Evolutionary conservation across 2,888 invertebrate genomes (phyloP).

Genomic region (Tryphoninae sp.): DNA sequence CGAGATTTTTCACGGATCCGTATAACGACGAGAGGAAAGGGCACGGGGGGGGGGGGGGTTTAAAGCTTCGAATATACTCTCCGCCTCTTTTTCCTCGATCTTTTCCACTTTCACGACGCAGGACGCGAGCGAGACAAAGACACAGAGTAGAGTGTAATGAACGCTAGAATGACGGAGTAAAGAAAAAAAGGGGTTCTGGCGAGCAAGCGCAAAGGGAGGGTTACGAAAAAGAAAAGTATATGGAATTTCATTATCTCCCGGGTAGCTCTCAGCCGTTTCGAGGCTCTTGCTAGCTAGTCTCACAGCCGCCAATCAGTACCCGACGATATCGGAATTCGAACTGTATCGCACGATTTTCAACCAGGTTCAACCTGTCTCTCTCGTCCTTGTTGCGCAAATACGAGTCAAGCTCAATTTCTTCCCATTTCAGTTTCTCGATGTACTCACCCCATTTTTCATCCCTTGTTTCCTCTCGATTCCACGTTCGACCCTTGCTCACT

Average conservation of each 20-base stretch:
- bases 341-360: slow-evolving; percentile 68
- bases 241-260: slow-evolving; percentile 73
- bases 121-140: slow-evolving; percentile 26
- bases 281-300: slow-evolving; percentile 52
- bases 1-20: slow-evolving; percentile 43
- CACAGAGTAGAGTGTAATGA: slow-evolving; percentile 42
- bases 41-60: background rate
- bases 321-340: slow-evolving; percentile 75
- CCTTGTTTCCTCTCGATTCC: slow-evolving; percentile 49
- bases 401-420: slow-evolving; percentile 38
- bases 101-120: slow-evolving; percentile 27
- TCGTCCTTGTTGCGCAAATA: slow-evolving; percentile 15
- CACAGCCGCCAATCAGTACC: slow-evolving; percentile 69
- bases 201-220: slow-evolving; percentile 31
- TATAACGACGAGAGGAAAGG: slow-evolving; percentile 1
- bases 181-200: slow-evolving; percentile 24
- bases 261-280: slow-evolving; percentile 58
- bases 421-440: slow-evolving; percentile 42
- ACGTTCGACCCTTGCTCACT: slow-evolving; percentile 32
- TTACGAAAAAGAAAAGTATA: slow-evolving; percentile 63
- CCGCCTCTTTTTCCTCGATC: slow-evolving; percentile 20
- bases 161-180: slow-evolving; percentile 40
- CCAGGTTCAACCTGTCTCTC: slow-evolving; percentile 61
- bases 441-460: slow-evolving; percentile 39
- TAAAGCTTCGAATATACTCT: slow-evolving; percentile 35